phyloP scores from a whole-genome alignment of 2,113 vertebrate species.

The Mirza zaza region DNA sequence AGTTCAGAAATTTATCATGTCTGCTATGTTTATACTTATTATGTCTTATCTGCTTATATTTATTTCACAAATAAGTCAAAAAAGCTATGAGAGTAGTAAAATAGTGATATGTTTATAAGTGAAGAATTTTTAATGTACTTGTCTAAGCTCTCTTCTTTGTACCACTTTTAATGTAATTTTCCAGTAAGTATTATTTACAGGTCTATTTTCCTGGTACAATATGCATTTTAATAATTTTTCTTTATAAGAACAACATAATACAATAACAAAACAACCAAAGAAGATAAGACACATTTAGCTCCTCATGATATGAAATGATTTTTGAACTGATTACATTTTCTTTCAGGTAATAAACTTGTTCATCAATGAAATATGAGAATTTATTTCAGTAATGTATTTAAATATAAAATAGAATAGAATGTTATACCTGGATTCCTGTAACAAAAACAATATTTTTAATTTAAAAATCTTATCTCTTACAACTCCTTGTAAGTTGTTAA shows the following conservation, averaged over 20 bases:
- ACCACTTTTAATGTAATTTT: constrained; percentile 28
- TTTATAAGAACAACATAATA: constrained; percentile 55
- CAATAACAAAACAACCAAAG: constrained; percentile 22
- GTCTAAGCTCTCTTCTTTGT: constrained; percentile 10
- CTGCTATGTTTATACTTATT: neutral
- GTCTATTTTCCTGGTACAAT: neutral
- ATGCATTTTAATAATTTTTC: constrained; percentile 47
- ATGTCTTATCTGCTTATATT: neutral
- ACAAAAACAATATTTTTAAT: constrained; percentile 23
- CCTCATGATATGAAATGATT: neutral
- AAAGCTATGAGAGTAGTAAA: neutral
- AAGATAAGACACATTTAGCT: constrained; percentile 46
- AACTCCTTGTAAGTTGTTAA: constrained; percentile 28
- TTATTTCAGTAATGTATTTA: constrained; percentile 37
- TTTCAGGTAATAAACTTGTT: constrained; percentile 51
- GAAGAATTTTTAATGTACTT: neutral
- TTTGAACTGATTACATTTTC: constrained; percentile 46
- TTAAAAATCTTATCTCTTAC: neutral
- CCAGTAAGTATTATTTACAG: constrained; percentile 55
- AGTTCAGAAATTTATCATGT: constrained; percentile 18
- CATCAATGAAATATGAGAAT: constrained; percentile 22
- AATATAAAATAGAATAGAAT: constrained; percentile 32
- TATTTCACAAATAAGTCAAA: constrained; percentile 50
- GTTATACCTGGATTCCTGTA: neutral
- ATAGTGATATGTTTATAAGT: neutral